Evolutionary conservation across 2,888 invertebrate species (phyloP), one percentile per base, ranked within the genome.

Genomic region (Machimus atricapillus): DNA sequence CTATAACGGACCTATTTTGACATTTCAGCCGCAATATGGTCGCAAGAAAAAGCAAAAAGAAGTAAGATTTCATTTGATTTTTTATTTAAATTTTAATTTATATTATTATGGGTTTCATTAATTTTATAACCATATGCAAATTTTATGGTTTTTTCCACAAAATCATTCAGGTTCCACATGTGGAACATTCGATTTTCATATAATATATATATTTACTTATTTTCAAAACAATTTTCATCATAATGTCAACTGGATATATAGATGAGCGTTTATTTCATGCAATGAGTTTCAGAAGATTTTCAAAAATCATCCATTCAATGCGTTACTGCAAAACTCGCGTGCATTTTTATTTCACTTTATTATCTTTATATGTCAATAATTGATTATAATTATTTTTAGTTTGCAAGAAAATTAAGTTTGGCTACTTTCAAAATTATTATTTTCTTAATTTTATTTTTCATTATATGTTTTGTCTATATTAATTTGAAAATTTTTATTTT

Each of bases 1-100:
- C 86, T 87, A 86, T 88, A 88, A 87, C 87, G 81, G 87, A 86
- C 85, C 87, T 88, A 85, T 88, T 88, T 88, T 88, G 87, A 87
- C 82, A 92, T 92, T 90, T 92, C 92, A 92, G 92, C 92, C 92
- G 92, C 92, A 92, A 92, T 96, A 96, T 96, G 97, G 97, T 96
- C 97, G 97, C 96, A 96, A 97, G 97, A 97, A 97, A 97, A 97
- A 97, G 96, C 97, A 97, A 97, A 97, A 97, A 97, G 97, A 97
- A 97, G 97, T 97, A 97, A 97, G 97, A 96, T 94, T 95, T 94
- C 85, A 87, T 91, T 90, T 85, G 6, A 46, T 74, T 73, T 79
- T 78, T 66, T 9, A 81, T 87, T 87, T 66, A 66, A 7, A 23
- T 86, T 66, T 19, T 66, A 19, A 66, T 66, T 66, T 66, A 66